These are phyloP conservation scores for Chaetoderma sp. DNA, from an alignment of 2,888 invertebrate genomes.

Conservation along the genomic window DNA sequence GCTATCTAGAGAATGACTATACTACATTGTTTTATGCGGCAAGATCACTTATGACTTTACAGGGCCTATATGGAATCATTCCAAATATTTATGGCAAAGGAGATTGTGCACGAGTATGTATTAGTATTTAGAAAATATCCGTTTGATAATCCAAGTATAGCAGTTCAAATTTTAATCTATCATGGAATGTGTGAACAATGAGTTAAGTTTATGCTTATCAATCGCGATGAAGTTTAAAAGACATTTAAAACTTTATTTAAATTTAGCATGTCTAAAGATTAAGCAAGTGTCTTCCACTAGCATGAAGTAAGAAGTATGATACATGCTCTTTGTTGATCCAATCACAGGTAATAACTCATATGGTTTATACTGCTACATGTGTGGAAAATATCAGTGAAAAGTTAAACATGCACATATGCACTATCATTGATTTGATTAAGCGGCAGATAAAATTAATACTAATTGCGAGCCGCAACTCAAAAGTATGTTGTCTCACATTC, in stretches of 20 bases:
- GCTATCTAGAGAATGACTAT: constrained; percentile 88
- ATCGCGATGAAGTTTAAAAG: not conserved
- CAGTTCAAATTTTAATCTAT: not conserved
- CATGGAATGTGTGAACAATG: not conserved
- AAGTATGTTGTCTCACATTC: too few species aligned
- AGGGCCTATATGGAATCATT: constrained; percentile 89
- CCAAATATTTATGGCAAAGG: constrained; percentile 92
- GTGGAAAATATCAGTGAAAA: too few species aligned
- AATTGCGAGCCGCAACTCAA: too few species aligned
- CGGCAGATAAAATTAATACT: too few species aligned
- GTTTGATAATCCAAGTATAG: too few species aligned
- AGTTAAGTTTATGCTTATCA: not conserved
- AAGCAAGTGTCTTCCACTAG: too few species aligned
- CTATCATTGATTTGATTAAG: too few species aligned
- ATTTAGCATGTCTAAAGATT: not conserved
- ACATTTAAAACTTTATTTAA: not conserved
- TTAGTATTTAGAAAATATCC: not conserved
- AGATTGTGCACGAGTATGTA: constrained; percentile 78
- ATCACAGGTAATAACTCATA: too few species aligned
- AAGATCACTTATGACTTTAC: constrained; percentile 85
- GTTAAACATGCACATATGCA: too few species aligned
- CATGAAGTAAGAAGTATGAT: too few species aligned
- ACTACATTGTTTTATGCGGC: constrained; percentile 89
- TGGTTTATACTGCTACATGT: too few species aligned
- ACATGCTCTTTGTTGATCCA: too few species aligned